Percentiles rank a stretch among this genome's conserved stretches.
Evolutionary conservation across 1,140 invertebrate species (phyloP).

Genomic region (Aphaenogaster floridana): DNA sequence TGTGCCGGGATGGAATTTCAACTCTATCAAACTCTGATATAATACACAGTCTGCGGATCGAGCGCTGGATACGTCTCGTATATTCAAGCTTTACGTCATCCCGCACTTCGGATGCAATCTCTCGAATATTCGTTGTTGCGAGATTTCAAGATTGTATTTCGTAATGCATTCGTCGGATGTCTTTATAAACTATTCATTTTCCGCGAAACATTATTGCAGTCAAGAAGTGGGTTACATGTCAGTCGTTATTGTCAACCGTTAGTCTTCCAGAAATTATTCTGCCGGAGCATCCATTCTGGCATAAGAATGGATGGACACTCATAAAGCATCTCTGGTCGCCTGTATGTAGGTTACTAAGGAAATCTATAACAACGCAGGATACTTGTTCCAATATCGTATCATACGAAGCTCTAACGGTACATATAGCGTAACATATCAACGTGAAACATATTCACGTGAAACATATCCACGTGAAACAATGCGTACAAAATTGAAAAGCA

Average conservation of each 20-base stretch:
- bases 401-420: background rate
- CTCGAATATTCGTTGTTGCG: constrained; percentile 23
- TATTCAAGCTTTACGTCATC: constrained; percentile 42
- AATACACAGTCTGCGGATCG: constrained; percentile 10
- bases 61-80: constrained; percentile 2
- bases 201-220: constrained; percentile 16
- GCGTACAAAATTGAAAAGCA: constrained; percentile 3
- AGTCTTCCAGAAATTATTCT: constrained; percentile 10
- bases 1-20: constrained; percentile 29
- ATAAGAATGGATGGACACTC: constrained; percentile 8
- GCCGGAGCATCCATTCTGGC: background rate
- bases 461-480: background rate
- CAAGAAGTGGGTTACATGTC: constrained; percentile 13
- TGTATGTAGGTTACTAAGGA: constrained; percentile 28
- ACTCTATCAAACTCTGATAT: constrained; percentile 36
- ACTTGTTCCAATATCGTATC: constrained; percentile 10
- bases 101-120: constrained; percentile 2
- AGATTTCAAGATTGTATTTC: constrained; percentile 46
- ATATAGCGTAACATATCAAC: background rate
- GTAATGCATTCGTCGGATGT: constrained; percentile 5
- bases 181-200: constrained; percentile 4
- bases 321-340: background rate
- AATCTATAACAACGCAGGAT: constrained; percentile 1
- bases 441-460: background rate
- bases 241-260: constrained; percentile 2